phyloP scores from a whole-genome alignment of 2,113 vertebrate genomes.

The Haplotaxodon microlepis region DNA sequence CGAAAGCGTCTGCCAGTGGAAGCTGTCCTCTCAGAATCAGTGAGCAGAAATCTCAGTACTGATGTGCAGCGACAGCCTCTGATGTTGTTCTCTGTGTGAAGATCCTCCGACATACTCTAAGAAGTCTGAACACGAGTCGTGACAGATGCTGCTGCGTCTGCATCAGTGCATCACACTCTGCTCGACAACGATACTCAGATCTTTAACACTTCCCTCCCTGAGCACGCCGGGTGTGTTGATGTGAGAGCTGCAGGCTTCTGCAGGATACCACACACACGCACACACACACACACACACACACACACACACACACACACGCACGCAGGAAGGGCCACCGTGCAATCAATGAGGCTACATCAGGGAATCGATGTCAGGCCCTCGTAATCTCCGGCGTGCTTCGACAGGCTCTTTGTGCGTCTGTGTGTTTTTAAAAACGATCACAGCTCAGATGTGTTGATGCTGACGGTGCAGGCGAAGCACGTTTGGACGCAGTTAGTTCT shows the following conservation, averaged over 20 bases:
- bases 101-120: not conserved
- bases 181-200: not conserved
- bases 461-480: not conserved
- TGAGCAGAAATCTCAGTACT: not conserved
- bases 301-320: not conserved
- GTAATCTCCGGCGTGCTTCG: not conserved
- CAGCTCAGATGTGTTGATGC: not conserved
- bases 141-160: not conserved
- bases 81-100: not conserved
- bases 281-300: accelerated
- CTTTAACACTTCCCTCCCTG: not conserved
- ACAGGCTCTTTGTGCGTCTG: not conserved
- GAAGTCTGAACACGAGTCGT: not conserved
- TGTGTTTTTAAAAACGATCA: not conserved
- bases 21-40: not conserved
- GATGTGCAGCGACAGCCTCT: not conserved
- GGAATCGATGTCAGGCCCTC: not conserved
- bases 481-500: not conserved
- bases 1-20: not conserved
- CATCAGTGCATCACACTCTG: not conserved
- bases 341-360: not conserved
- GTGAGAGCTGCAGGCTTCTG: not conserved
- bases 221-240: not conserved
- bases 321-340: not conserved
- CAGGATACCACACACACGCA: not conserved